Evolutionary conservation across 2,797 vertebrate species (phyloP), one percentile per base, ranked within the genome.

Genomic region (Phrynocephalus forsythii): DNA sequence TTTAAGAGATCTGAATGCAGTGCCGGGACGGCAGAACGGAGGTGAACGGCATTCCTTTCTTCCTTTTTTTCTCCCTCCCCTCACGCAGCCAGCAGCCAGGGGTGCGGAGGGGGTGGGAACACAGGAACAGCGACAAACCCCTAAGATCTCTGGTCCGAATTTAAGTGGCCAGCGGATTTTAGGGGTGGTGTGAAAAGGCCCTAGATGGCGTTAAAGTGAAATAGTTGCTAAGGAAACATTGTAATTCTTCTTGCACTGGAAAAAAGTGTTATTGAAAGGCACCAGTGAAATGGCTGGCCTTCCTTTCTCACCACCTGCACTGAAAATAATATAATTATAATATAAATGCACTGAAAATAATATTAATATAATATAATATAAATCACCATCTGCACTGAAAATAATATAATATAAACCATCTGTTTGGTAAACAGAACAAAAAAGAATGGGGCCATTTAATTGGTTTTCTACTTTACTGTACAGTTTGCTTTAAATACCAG

Each of bases 401-500:
- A 16, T 22, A 82, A 50, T 30, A 20, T 9, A 13, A 68, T 33
- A 77, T 44, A 44, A 44, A 44, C 4, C 5, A 44, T 44, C 38
- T 44, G 38, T 44, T 44, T 44, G 38, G 38, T 44, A 44, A 44
- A 44, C 38, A 18, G 15, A 52, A 1, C 6, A 26, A n/a, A 56
- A 2, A 76, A 11, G 24, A 67, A 68, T 20, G 7, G 44, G 22
- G 44, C 28, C 4, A 67, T 9, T 79, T 44, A 66, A 60, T 20
- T 33, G 16, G 50, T 33, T 79, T n/a, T 66, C n/a, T 9, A 1
- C 26, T 28, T 67, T 76, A 79, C 11, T 8, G 10, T 79, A 72
- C 38, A 73, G 68, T 56, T 85, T 85, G 83, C 56, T 88, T 84
- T 85, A 67, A 88, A 67, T 67, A 28, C 50, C 18, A 80, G 69